Evolutionary conservation across 2,888 invertebrate species (phyloP).

Genomic region (Leptopilina drosophilae): DNA sequence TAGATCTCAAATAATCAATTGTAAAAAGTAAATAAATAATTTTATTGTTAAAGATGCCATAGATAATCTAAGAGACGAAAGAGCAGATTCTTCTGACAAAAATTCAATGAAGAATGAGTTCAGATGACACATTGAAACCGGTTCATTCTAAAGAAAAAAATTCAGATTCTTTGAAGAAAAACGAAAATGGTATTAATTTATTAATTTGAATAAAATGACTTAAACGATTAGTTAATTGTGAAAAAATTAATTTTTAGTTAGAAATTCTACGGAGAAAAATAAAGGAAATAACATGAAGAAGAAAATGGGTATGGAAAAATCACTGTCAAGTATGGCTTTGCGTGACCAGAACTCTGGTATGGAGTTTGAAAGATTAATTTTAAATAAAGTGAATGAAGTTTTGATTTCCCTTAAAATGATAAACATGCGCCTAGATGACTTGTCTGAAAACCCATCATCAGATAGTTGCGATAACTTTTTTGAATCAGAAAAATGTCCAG

Average conservation of each 20-base stretch:
- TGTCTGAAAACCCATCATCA: not conserved
- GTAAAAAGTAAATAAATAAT: not conserved
- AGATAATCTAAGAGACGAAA: not conserved
- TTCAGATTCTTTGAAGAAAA: not conserved
- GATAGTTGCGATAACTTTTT: not conserved
- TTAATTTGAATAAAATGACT: not conserved
- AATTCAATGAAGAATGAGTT: not conserved
- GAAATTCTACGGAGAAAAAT: not conserved
- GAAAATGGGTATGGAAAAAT: not conserved
- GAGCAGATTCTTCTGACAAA: not conserved
- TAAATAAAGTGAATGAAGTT: not conserved
- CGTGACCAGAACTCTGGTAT: not conserved
- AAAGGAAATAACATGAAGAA: no score
- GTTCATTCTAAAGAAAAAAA: not conserved
- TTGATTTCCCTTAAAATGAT: no score
- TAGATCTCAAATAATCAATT: not conserved
- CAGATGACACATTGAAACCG: not conserved
- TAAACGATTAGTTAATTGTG: not conserved
- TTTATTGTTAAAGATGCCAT: not conserved
- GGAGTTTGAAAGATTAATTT: not conserved
- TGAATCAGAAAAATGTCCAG: no score
- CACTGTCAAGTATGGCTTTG: not conserved
- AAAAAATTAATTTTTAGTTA: not conserved
- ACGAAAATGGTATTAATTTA: conserved; percentile 10
- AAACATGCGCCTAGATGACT: not conserved